Evolutionary conservation across 2,113 vertebrate genomes (phyloP).

Genomic region (Oreocharis arfaki): DNA sequence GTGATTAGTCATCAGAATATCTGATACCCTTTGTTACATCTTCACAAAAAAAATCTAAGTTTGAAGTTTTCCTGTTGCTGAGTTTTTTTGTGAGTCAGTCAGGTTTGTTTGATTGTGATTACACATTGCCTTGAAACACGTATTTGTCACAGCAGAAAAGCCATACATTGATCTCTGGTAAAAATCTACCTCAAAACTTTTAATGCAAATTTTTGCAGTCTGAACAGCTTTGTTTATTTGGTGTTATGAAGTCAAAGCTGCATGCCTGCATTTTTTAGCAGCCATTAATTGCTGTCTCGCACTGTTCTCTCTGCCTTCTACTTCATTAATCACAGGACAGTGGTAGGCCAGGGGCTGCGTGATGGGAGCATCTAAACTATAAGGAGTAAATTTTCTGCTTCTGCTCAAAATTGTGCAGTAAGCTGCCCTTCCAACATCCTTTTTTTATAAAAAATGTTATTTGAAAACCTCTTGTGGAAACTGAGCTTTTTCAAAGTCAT

Average conservation of each 20-base stretch:
- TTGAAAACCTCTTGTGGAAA: neutral
- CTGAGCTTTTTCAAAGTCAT: neutral
- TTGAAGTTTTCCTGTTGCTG: neutral
- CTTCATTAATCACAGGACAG: constrained; percentile 13
- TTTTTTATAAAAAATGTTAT: neutral
- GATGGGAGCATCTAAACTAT: neutral
- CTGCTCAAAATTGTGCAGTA: neutral
- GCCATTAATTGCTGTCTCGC: neutral
- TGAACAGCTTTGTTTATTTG: neutral
- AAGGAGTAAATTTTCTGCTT: neutral
- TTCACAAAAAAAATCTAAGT: neutral
- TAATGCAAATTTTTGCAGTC: neutral
- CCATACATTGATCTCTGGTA: neutral
- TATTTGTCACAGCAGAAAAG: neutral
- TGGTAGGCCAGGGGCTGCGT: neutral
- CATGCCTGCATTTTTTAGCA: constrained; percentile 1
- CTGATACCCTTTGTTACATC: neutral
- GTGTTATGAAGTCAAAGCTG: neutral
- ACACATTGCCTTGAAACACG: neutral
- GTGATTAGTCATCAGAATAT: neutral
- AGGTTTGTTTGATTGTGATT: neutral
- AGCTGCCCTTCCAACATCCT: neutral
- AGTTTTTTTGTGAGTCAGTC: neutral
- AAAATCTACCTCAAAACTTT: neutral
- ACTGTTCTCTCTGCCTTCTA: neutral